Evolutionary conservation across 1,140 invertebrate genomes (phyloP).

Genomic region (Drosophila seguyi): DNA sequence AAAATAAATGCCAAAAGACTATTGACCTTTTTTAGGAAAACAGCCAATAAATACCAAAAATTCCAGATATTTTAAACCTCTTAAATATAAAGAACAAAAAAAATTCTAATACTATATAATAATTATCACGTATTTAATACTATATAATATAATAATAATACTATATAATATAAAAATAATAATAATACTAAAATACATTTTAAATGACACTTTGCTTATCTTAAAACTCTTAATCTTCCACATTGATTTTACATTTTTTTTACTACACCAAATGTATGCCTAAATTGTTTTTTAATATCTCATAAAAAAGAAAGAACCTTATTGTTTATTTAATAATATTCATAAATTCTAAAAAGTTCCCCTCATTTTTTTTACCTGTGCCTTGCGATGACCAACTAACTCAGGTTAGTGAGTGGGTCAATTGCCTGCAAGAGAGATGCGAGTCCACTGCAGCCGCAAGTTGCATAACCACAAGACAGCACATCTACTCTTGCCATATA

Average conservation of each 20-base stretch:
- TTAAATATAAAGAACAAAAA: too few species aligned
- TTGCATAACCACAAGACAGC: constrained; percentile 47
- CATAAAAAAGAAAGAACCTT: background rate
- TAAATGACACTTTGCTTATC: too few species aligned
- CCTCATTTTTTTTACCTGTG: background rate
- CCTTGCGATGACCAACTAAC: constrained; percentile 2
- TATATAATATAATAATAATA: too few species aligned
- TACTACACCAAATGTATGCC: too few species aligned
- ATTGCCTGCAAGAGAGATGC: constrained; percentile 14
- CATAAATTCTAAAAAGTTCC: background rate
- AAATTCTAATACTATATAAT: too few species aligned
- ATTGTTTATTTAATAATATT: background rate
- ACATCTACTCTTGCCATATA: background rate
- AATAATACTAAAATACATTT: too few species aligned
- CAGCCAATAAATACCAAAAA: too few species aligned
- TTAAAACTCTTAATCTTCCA: too few species aligned
- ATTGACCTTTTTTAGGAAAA: background rate
- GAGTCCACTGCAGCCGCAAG: constrained; percentile 9
- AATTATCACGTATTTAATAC: too few species aligned
- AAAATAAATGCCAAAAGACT: background rate
- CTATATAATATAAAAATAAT: too few species aligned
- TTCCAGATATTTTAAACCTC: background rate
- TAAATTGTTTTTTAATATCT: background rate
- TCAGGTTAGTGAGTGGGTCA: constrained; percentile 12
- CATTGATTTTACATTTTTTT: background rate